phyloP scores from a whole-genome alignment of 2,113 vertebrate genomes.

The Lethenteron reissneri region DNA sequence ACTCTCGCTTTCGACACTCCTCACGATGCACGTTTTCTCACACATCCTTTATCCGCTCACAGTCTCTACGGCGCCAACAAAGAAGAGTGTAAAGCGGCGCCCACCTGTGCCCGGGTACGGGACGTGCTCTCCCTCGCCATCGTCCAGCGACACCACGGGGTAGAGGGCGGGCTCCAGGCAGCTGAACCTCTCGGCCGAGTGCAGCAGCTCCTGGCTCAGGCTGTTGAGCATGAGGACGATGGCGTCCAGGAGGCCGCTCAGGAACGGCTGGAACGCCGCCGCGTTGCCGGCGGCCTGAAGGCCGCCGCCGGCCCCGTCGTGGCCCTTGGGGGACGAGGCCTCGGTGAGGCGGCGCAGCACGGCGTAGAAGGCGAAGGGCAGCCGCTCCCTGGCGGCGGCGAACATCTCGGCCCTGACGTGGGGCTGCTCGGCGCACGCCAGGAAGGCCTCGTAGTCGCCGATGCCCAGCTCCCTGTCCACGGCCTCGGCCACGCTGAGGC shows the following conservation, averaged over 20 bases:
- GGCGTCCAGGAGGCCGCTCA: background rate
- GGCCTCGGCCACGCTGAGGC: background rate
- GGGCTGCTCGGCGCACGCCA: background rate
- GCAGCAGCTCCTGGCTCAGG: slow-evolving; percentile 4
- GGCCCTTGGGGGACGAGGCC: background rate
- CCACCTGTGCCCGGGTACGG: too few relatives aligned
- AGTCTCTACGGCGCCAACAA: too few relatives aligned
- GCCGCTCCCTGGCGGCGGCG: slow-evolving; percentile 1
- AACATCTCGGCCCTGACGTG: slow-evolving; percentile 5
- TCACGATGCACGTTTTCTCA: too few relatives aligned
- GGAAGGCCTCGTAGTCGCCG: background rate
- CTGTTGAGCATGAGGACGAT: slow-evolving; percentile 1
- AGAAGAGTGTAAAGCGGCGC: too few relatives aligned
- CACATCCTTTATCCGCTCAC: too few relatives aligned
- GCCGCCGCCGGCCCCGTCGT: background rate
- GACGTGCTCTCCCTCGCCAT: too few relatives aligned
- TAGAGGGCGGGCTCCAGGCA: background rate
- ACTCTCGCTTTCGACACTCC: too few relatives aligned
- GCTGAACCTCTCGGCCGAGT: slow-evolving; percentile 4
- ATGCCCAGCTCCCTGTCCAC: slow-evolving; percentile 3
- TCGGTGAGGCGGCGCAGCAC: background rate
- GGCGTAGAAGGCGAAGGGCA: background rate
- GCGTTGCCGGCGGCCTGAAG: background rate
- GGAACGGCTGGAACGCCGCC: background rate
- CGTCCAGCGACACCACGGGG: too few relatives aligned